phyloP scores from a whole-genome alignment of 2,888 invertebrate species.

The Coelopa pilipes region DNA sequence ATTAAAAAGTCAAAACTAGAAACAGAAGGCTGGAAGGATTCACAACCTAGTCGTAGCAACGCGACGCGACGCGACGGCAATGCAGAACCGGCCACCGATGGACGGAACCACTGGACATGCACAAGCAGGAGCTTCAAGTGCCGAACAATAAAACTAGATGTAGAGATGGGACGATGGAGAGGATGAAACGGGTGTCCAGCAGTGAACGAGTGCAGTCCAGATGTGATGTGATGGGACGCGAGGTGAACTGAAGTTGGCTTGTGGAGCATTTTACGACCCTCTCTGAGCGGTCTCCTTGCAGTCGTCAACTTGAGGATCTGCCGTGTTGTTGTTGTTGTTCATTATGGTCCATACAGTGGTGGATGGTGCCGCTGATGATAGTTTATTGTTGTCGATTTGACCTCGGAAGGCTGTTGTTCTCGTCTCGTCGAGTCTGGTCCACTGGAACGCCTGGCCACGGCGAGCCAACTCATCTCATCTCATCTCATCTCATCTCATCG shows the following conservation, averaged over 20 bases:
- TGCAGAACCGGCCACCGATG: no score
- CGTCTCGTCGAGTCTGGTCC: no score
- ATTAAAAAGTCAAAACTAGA: slow-evolving; percentile 35
- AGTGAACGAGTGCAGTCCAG: not conserved
- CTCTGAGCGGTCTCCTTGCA: not conserved
- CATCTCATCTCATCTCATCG: not conserved
- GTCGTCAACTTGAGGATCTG: not conserved
- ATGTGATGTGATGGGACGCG: not conserved
- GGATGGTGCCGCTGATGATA: not conserved
- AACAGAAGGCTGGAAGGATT: slow-evolving; percentile 4
- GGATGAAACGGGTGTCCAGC: no score
- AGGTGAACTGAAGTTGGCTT: not conserved
- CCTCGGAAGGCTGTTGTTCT: slow-evolving; percentile 32
- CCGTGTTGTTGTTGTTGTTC: slow-evolving; percentile 18
- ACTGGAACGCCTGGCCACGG: no score
- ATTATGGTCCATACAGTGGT: not conserved
- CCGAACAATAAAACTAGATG: no score
- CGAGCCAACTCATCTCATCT: no score
- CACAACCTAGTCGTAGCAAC: no score
- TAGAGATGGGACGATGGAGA: no score
- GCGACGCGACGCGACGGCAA: no score
- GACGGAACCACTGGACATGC: no score
- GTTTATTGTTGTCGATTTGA: slow-evolving; percentile 5
- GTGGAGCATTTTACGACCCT: slow-evolving; percentile 33
- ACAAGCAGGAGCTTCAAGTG: no score